Conservation (phyloP, 92 coral and sea anemone genomes). For the Actinostola sp. region DNA sequence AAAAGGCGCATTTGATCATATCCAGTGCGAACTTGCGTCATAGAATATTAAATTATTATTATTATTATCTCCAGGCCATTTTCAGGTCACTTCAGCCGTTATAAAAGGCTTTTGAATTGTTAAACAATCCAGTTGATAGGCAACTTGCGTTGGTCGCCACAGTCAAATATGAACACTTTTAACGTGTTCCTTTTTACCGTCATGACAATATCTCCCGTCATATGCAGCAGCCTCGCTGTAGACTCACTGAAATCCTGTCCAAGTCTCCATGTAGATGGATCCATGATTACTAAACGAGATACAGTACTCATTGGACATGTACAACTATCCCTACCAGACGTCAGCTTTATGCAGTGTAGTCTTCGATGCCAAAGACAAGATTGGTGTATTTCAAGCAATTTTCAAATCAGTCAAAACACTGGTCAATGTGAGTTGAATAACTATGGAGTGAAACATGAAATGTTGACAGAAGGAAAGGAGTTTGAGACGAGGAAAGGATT, state of each 20-base stretch:
- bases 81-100: too few species aligned
- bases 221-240: too few species aligned
- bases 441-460: constrained; percentile 13
- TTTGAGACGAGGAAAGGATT: neutral
- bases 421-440: constrained; percentile 19
- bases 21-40: too few species aligned
- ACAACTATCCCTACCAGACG: constrained; percentile 7
- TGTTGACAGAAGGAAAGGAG: neutral
- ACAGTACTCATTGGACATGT: constrained; percentile 4
- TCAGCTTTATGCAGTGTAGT: constrained; percentile 11
- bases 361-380: constrained; percentile 14
- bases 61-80: too few species aligned
- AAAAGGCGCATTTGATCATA: too few species aligned
- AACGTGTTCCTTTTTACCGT: too few species aligned
- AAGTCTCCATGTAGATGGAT: neutral
- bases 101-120: too few species aligned
- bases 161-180: too few species aligned
- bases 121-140: too few species aligned
- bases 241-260: neutral
- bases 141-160: too few species aligned
- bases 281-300: neutral
- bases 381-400: constrained; percentile 13
- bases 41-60: too few species aligned
- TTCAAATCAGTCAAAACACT: constrained; percentile 5
- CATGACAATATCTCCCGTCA: too few species aligned